Evolutionary conservation across 2,797 vertebrate genomes (phyloP).

Genomic region (Phaenicophaeus curvirostris): DNA sequence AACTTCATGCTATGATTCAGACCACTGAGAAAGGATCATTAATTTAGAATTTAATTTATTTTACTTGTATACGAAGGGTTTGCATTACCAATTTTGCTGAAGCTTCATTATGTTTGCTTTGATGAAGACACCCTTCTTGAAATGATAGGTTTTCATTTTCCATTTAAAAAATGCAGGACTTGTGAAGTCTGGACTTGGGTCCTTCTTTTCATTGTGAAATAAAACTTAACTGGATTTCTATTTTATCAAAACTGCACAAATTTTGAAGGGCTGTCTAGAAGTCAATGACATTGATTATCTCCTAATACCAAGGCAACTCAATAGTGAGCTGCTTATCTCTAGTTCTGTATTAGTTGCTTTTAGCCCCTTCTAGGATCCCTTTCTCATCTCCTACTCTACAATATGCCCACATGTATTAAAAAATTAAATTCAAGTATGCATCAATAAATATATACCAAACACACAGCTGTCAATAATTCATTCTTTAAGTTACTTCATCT

Average conservation of each 20-base stretch:
- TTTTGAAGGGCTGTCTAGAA: not conserved
- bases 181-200: not conserved
- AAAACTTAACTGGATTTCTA: not conserved
- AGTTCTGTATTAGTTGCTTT: not conserved
- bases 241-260: not conserved
- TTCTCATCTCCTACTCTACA: not conserved
- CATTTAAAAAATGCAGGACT: not conserved
- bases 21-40: slow-evolving; percentile 11
- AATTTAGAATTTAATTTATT: slow-evolving; percentile 39
- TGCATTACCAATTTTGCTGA: not conserved
- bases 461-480: not conserved
- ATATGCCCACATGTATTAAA: not conserved
- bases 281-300: not conserved
- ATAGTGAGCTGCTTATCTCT: not conserved
- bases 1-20: not conserved
- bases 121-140: not conserved
- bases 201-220: not conserved
- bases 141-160: not conserved
- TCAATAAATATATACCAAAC: not conserved
- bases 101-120: slow-evolving; percentile 19
- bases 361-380: not conserved
- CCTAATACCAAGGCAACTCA: not conserved
- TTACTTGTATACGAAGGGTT: slow-evolving; percentile 14
- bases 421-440: not conserved
- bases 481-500: not conserved